Base-by-base conservation (phyloP, 1,140 invertebrate species). In the Neodiprion lecontei region DNA sequence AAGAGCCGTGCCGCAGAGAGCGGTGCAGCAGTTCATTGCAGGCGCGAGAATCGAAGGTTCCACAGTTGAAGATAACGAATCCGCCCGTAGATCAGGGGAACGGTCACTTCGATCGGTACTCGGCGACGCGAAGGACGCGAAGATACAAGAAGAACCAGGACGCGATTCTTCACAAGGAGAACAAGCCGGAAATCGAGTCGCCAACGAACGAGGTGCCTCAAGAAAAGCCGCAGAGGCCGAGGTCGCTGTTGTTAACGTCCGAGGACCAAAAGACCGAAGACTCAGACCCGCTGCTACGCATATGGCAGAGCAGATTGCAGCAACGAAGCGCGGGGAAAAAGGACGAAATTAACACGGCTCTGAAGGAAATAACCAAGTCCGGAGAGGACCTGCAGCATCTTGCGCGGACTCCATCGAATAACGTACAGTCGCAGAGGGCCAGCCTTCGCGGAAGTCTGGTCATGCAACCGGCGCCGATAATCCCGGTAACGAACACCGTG, bases 91-190 rank as follows among this genome's bases (percentile, higher is more conserved):
- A 88, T 76, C 80, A 88, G 10, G 83, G 90, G 79, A 84, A 80
- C 83, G 83, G 89, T 89, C 94, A 96, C 79, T 97, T 97, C 77
- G 95, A 97, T 84, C 88, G 96, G 74, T 95, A 95, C 83, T 95
- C 95, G 8, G 91, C 94, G 0, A 91, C 95, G 0, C 90, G 96
- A 75, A 91, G 95, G 79, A 97, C 95, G 0, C 90, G 95, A 73
- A 90, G 96, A 61, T 96, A 96, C 78, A 95, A 96, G 78, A 92
- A 95, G 72, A 91, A 87, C 17, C 91, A 92, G 48, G 94, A 95
- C 77, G 84, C 88, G 8, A 89, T 88, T 76, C 89, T 89, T 23
- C 89, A 89, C 11, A 91, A 91, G 74, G 91, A 92, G 78, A 91
- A 92, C 70, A 65, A 72, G 71, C 10, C 76, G 12, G 89, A 90